Percentiles rank a stretch among this genome's conserved stretches.
phyloP scores from a whole-genome alignment of 1,140 invertebrate species.

The Panagrolaimus sp. region DNA sequence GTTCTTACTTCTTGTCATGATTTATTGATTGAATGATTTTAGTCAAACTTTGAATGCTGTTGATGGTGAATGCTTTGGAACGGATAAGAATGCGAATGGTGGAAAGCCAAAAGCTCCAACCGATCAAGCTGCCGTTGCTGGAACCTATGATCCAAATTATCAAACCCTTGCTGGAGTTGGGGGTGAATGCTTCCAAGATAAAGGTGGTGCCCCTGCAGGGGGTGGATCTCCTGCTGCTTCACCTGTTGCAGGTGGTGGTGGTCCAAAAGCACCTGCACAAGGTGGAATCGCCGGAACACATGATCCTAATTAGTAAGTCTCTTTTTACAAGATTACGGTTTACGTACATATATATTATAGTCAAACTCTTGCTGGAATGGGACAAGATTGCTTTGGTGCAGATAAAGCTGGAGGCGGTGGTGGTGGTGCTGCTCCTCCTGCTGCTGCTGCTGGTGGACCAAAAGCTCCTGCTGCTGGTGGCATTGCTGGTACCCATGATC shows the following conservation, averaged over 20 bases:
- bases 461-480: constrained; percentile 19
- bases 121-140: constrained; percentile 16
- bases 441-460: constrained; percentile 16
- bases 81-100: background rate
- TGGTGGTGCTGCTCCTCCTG: background rate
- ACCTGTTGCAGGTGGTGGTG: background rate
- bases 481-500: constrained; percentile 21
- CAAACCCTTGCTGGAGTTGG: constrained; percentile 19
- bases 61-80: background rate
- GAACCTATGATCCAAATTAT: constrained; percentile 23
- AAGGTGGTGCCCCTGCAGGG: background rate
- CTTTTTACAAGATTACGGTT: background rate
- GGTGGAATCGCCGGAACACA: constrained; percentile 3
- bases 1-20: too few relatives aligned
- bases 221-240: background rate
- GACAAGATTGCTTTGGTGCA: constrained; percentile 21
- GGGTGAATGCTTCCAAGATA: constrained; percentile 2
- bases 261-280: background rate
- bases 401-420: constrained; percentile 20
- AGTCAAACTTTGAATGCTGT: constrained; percentile 12
- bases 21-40: too few relatives aligned
- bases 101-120: constrained; percentile 1
- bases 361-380: constrained; percentile 9
- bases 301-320: constrained; percentile 14
- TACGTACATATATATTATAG: background rate